Percentiles rank a stretch among this genome's conserved stretches.
phyloP scores from a whole-genome alignment of 2,113 vertebrate species.

The Empidonax alnorum region DNA sequence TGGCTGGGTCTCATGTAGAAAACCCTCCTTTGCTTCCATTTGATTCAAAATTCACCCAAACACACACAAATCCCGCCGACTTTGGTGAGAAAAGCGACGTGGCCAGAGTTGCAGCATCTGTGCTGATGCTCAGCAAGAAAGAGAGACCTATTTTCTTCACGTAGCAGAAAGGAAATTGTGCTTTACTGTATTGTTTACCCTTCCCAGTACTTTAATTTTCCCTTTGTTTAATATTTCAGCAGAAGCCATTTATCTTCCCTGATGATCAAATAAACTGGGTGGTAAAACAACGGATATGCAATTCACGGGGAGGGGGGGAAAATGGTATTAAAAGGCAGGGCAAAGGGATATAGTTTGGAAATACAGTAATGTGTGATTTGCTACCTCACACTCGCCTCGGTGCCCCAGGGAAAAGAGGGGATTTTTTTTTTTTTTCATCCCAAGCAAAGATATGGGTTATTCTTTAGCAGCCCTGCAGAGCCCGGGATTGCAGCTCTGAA shows the following conservation, averaged over 20 bases:
- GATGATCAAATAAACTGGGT: conserved; percentile 68
- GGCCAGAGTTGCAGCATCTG: background rate
- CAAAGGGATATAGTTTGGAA: conserved; percentile 12
- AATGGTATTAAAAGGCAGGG: background rate
- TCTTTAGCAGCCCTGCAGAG: background rate
- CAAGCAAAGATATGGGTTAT: background rate
- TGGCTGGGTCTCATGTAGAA: background rate
- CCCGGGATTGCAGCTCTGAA: background rate
- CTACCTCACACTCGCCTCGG: background rate
- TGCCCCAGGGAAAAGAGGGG: background rate
- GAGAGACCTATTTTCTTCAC: background rate
- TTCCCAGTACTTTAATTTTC: conserved; percentile 40
- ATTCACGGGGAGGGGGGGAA: background rate
- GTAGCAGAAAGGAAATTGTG: conserved; percentile 56
- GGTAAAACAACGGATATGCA: conserved; percentile 55
- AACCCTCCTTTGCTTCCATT: background rate
- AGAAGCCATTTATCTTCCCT: conserved; percentile 72
- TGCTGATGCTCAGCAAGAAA: background rate
- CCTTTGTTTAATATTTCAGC: conserved; percentile 76
- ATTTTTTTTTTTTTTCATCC: background rate
- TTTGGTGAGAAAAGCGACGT: background rate
- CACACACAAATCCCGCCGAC: background rate
- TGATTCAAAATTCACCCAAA: background rate
- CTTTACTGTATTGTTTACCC: conserved; percentile 49
- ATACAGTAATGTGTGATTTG: conserved; percentile 20